Evolutionary conservation across 2,797 vertebrate genomes (phyloP), one percentile per base, ranked within the genome.

Genomic region (Tachyglossus aculeatus): DNA sequence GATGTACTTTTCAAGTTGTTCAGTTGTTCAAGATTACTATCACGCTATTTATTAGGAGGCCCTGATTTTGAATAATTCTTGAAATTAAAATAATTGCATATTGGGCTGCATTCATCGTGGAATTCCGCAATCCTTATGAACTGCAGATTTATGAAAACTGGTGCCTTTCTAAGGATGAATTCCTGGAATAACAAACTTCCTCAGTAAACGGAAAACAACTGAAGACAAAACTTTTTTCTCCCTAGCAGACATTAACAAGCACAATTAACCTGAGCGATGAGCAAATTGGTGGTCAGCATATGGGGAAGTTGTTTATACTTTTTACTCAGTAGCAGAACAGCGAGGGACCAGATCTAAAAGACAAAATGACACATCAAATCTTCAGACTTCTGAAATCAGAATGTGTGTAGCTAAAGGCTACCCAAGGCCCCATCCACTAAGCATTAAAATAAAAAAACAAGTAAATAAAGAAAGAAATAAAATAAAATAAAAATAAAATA

Each of bases 261-360:
- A 13, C 67, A 43, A 92, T 91, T 94, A 75, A 97, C 98, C 95
- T 99, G 98, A 41, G 98, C 96, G 71, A 97, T 82, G 63, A 98
- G 94, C 43, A 98, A 92, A 84, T 98, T 96, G 55, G 95, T 88
- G 27, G 96, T 95, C 77, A 99, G 96, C 86, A 95, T 88, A 77
- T 99, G 96, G 79, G 98, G 98, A 74, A 97, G 89, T 55, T 94
- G 93, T 80, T 94, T 94, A 77, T 94, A 95, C 81, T 97, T 99
- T 81, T 97, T 97, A 88, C 95, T 97, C 81, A 99, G 86, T 77
- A 98, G 78, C 90, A 97, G 93, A 71, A 99, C 89, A 66, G 82
- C 85, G 71, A 98, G 90, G 56, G 96, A 96, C 97, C 97, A 99
- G 19, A 98, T 88, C 96, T 98, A 80, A 66, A 84, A 90, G 2